A percentile compares a stretch with the other conserved stretches of the same genome.
These are phyloP conservation scores for Silurus aristotelis DNA, from an alignment of 2,797 vertebrate genomes.

Conservation along the genomic window DNA sequence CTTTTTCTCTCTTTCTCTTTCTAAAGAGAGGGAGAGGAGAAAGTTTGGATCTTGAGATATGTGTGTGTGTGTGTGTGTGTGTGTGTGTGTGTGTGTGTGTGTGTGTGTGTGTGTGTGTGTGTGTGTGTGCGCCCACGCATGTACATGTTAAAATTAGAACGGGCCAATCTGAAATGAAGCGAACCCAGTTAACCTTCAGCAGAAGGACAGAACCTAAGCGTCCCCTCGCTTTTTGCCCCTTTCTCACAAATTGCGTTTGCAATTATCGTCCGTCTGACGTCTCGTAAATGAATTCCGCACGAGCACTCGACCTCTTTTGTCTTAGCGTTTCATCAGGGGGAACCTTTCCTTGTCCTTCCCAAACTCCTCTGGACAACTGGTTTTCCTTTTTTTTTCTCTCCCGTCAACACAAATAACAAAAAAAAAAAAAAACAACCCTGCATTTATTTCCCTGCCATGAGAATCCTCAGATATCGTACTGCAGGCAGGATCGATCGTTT, in stretches of 20 bases:
- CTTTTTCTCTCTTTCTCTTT: neutral
- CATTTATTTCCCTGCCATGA: conserved; percentile 40
- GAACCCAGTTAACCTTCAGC: conserved; percentile 55
- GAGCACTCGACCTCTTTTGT: conserved; percentile 21
- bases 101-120: neutral
- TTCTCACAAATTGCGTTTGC: conserved; percentile 54
- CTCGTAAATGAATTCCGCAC: conserved; percentile 21
- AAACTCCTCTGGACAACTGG: neutral
- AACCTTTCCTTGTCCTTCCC: neutral
- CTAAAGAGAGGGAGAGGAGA: conserved; percentile 15
- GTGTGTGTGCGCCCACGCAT: neutral
- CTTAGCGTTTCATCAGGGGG: neutral
- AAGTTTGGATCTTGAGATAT: neutral
- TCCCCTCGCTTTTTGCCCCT: conserved; percentile 31
- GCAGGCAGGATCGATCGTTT: conserved; percentile 70
- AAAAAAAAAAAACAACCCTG: conserved; percentile 20
- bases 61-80: neutral
- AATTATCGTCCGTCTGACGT: conserved; percentile 36
- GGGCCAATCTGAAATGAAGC: conserved; percentile 29
- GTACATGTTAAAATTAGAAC: neutral
- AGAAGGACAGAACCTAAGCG: conserved; percentile 14
- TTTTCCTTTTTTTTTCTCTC: neutral
- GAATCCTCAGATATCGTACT: conserved; percentile 61
- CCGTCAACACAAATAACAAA: neutral
- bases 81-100: neutral